Conservation (phyloP, 2,888 invertebrate genomes). For the Agelastica alni region DNA sequence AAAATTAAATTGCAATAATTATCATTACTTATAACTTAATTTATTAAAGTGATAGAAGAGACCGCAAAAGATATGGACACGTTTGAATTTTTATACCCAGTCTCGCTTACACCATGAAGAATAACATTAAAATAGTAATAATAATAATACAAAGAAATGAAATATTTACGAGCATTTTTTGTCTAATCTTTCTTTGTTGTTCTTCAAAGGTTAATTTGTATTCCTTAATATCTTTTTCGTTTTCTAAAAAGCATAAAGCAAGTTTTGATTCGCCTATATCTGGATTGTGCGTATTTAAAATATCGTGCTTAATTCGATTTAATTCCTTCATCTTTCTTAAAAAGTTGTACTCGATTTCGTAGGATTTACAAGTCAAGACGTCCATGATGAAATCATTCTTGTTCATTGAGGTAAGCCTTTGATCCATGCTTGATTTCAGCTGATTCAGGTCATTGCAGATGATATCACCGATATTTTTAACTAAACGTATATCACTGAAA, state of each 20-base stretch:
- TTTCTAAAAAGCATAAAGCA: constrained; percentile 37
- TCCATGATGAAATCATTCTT: constrained; percentile 45
- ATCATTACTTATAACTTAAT: too few species aligned
- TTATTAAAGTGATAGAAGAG: too few species aligned
- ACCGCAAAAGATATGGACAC: too few species aligned
- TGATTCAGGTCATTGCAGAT: constrained; percentile 34
- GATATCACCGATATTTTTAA: constrained; percentile 36
- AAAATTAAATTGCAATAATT: too few species aligned
- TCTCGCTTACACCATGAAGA: too few species aligned
- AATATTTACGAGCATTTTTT: constrained; percentile 34
- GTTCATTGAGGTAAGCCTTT: constrained; percentile 38
- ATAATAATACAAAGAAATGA: too few species aligned
- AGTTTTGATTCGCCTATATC: constrained; percentile 32
- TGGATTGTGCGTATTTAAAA: constrained; percentile 26
- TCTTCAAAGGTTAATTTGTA: constrained; percentile 41
- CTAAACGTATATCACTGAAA: constrained; percentile 27
- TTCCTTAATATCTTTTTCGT: constrained; percentile 44
- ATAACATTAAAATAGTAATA: too few species aligned
- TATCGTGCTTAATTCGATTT: constrained; percentile 35
- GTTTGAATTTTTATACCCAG: too few species aligned
- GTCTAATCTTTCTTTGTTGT: constrained; percentile 40
- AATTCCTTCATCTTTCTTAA: constrained; percentile 41
- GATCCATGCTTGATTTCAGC: constrained; percentile 33
- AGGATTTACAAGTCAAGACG: constrained; percentile 46
- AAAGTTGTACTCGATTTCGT: constrained; percentile 44